A percentile compares a stretch with the other conserved stretches of the same genome.
Evolutionary conservation across 2,888 invertebrate genomes (phyloP).

Genomic region (Mesorhabditis spiculigera): DNA sequence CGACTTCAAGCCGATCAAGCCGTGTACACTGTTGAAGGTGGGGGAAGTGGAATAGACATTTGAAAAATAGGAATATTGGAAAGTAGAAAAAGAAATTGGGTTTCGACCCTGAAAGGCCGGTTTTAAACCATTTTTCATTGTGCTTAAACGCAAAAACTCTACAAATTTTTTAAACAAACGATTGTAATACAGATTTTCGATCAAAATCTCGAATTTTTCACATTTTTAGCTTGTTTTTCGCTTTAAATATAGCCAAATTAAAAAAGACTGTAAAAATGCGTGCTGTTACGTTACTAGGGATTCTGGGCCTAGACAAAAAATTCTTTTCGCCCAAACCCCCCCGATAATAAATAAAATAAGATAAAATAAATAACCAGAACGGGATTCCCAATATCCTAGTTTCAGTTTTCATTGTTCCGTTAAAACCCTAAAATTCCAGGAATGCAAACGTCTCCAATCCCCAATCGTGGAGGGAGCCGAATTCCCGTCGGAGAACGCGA

Average conservation of each 20-base stretch:
- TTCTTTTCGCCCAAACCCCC: too few relatives aligned
- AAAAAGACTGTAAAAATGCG: background rate
- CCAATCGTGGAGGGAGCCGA: constrained; percentile 14
- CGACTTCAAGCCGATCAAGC: constrained; percentile 33
- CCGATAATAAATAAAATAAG: too few relatives aligned
- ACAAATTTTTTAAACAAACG: too few relatives aligned
- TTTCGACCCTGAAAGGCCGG: background rate
- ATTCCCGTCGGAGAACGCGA: background rate
- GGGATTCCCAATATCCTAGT: too few relatives aligned
- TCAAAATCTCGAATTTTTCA: too few relatives aligned
- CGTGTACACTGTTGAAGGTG: constrained; percentile 26
- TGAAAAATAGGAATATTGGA: background rate
- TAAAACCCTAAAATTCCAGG: constrained; percentile 15
- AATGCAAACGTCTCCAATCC: constrained; percentile 33
- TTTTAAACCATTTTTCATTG: background rate
- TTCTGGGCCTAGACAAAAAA: too few relatives aligned
- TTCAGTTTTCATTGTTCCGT: too few relatives aligned
- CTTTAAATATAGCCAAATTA: too few relatives aligned
- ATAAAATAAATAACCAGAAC: too few relatives aligned
- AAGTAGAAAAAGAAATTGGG: background rate
- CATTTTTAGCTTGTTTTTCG: too few relatives aligned
- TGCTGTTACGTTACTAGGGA: background rate
- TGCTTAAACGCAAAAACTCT: background rate
- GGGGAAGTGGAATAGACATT: background rate
- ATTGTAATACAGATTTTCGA: too few relatives aligned